Evolutionary conservation across 2,888 invertebrate genomes (phyloP), one percentile per base, ranked within the genome.

Genomic region (Yponomeuta evonymella): DNA sequence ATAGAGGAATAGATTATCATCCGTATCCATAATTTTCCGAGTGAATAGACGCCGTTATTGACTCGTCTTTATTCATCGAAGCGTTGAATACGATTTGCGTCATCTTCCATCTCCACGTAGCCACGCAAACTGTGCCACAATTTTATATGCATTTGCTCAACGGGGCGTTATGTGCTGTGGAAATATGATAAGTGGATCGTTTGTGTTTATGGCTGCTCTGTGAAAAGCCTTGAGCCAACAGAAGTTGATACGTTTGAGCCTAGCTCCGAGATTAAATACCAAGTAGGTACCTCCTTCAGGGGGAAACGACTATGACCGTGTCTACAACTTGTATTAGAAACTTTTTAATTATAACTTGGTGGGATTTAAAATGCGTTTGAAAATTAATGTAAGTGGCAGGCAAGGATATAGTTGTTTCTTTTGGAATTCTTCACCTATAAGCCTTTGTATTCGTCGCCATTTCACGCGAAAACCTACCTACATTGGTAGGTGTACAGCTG

Each of bases 61-160:
- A 63, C 51, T 12, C 1, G 15, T 58, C 51, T 15, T 15, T 58
- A 58, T 58, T 58, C 51, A 58, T 2, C 51, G 51, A 5, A 5
- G 51, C 12, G 51, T 58, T 58, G 51, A 58, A 15, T 58, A 15
- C 10, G 9, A 29, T 65, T 65, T 30, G 15, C 33, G 30, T 65
- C 65, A 29, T 65, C 33, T 65, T 29, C 12, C 65, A 29, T 65
- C 33, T 30, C 65, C 5, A 29, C 3, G 33, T 30, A n/a, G 30
- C 33, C 12, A 29, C 33, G 65, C 30, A 65, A 65, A 65, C 33
- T 23, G 65, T 65, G 65, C 8, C 65, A 29, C 65, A 33, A 65
- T 23, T 65, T 33, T 33, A 65, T 65, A 65, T 29, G 29, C 65
- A 65, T 64, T 58, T 65, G 65, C 33, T 65, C 65, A 30, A 65